A percentile compares a stretch with the other conserved stretches of the same genome.
These are phyloP conservation scores for Orgyia antiqua DNA, from an alignment of 2,888 invertebrate genomes.

Conservation along the genomic window DNA sequence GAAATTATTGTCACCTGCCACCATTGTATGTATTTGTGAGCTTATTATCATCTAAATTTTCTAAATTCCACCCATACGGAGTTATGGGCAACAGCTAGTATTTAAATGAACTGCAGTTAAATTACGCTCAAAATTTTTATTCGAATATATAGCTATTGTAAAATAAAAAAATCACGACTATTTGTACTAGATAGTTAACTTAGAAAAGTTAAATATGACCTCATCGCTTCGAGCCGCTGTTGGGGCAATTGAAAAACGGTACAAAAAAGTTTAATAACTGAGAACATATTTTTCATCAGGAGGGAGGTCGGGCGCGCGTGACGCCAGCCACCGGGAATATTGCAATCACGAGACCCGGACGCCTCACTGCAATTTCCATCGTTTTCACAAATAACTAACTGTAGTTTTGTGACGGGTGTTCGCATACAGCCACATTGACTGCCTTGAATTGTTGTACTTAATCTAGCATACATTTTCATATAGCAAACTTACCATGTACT, in stretches of 20 bases:
- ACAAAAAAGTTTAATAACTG: conserved; percentile 22
- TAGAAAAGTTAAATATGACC: conserved; percentile 27
- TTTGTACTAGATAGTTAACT: conserved; percentile 14
- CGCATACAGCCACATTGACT: too few species aligned
- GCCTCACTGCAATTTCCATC: conserved; percentile 28
- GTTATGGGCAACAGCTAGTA: too few species aligned
- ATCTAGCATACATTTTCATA: neutral
- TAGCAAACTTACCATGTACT: too few species aligned
- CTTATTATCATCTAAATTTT: too few species aligned
- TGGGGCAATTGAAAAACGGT: conserved; percentile 28
- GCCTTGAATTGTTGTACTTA: too few species aligned
- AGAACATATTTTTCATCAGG: conserved; percentile 51
- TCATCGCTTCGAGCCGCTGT: conserved; percentile 25
- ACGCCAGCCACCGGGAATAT: conserved; percentile 34
- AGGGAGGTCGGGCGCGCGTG: conserved; percentile 34
- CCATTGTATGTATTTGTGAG: too few species aligned
- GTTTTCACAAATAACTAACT: conserved; percentile 30
- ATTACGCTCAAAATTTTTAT: too few species aligned
- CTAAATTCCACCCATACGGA: too few species aligned
- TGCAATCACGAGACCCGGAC: conserved; percentile 41
- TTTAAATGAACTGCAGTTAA: too few species aligned
- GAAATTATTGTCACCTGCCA: too few species aligned
- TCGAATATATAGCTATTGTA: too few species aligned
- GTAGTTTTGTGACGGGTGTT: conserved; percentile 16
- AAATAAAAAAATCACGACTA: too few species aligned